Conservation (phyloP, 2,113 vertebrate genomes). For the Siniperca chuatsi region DNA sequence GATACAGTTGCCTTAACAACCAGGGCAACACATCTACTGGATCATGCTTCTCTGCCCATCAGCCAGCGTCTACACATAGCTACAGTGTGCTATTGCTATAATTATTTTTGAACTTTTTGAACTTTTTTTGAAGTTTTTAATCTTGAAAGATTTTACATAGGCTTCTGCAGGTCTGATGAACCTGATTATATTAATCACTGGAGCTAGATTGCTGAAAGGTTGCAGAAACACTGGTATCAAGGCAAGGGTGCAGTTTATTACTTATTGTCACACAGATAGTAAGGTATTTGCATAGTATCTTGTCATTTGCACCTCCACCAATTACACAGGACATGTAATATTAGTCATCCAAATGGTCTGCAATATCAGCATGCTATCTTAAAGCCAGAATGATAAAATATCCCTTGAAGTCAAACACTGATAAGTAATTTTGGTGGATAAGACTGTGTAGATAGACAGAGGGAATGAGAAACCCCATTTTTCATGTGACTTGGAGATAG, state of each 20-base stretch:
- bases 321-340: conserved; percentile 54
- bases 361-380: conserved; percentile 58
- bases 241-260: background rate
- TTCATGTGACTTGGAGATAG: conserved; percentile 70
- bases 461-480: conserved; percentile 58
- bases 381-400: conserved; percentile 63
- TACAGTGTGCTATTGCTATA: conserved; percentile 15
- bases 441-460: conserved; percentile 56
- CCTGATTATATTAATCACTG: background rate
- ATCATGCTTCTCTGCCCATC: conserved; percentile 19
- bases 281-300: conserved; percentile 32
- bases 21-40: conserved; percentile 20
- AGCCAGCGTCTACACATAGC: conserved; percentile 34
- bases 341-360: conserved; percentile 51
- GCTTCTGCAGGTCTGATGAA: background rate
- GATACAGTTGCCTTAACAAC: conserved; percentile 60
- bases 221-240: background rate
- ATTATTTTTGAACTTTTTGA: conserved; percentile 8
- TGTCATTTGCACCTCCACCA: conserved; percentile 46
- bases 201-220: too few relatives aligned
- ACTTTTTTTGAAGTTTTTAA: background rate
- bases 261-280: background rate
- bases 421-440: conserved; percentile 72
- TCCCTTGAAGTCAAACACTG: conserved; percentile 71
- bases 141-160: background rate